A percentile compares a stretch with the other conserved stretches of the same genome.
Conservation (phyloP, 2,888 invertebrate genomes). For the Macrophya alboannulata region DNA sequence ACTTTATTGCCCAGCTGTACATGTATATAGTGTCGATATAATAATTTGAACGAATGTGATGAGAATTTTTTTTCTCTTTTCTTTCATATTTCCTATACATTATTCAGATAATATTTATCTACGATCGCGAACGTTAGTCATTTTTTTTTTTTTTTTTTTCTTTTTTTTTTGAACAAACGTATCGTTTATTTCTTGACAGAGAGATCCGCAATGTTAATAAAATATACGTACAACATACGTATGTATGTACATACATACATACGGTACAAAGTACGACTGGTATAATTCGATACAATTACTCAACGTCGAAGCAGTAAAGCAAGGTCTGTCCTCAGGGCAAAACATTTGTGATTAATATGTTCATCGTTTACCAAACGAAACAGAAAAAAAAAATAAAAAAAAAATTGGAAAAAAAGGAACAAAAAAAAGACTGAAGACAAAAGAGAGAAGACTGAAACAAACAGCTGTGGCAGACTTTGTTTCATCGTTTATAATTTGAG, state of each 20-base stretch:
- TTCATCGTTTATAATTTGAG: background rate
- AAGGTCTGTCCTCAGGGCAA: constrained; percentile 20
- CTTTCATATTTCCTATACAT: background rate
- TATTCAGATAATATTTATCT: background rate
- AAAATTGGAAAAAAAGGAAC: background rate
- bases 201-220: background rate
- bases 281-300: constrained; percentile 43
- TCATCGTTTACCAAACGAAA: constrained; percentile 20
- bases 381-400: too few relatives aligned
- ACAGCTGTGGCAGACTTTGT: background rate
- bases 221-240: background rate
- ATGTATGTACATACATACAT: background rate
- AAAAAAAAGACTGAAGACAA: background rate
- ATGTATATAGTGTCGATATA: too few relatives aligned
- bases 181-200: background rate
- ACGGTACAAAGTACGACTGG: constrained; percentile 37
- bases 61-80: background rate
- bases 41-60: background rate
- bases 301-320: constrained; percentile 38
- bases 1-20: too few relatives aligned
- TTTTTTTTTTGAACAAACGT: background rate
- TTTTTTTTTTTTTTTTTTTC: too few relatives aligned
- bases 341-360: constrained; percentile 42
- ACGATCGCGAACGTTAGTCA: background rate
- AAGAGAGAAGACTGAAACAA: background rate